Evolutionary conservation across 2,888 invertebrate genomes (phyloP), one percentile per base, ranked within the genome.

Genomic region (Drosophila kokeensis): DNA sequence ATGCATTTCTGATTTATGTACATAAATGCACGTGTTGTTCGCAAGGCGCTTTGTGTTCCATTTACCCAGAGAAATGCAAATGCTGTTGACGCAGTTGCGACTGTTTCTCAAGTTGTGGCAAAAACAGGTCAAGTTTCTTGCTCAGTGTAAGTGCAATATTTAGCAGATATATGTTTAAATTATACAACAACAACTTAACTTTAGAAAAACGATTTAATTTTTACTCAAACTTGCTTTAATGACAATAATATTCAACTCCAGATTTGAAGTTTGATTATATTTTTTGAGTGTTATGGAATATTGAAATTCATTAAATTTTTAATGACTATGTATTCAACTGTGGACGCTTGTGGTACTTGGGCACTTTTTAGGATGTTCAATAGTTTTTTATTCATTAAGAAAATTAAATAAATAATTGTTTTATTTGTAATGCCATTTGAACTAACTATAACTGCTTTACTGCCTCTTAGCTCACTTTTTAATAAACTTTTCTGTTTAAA

Each of bases 11-110:
- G 85, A 77, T 77, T 77, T 73, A 71, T 77, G 71, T 82, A 61
- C 58, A 74, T 36, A 69, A 54, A 61, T 66, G 40, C 63, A 71
- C 52, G 63, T 66, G 75, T 59, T 65, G 57, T 38, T 65, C 50
- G 66, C 34, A 11, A 27, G 54, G 29, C 64, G 69, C 69, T 70
- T 85, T 85, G 68, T 85, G 86, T 64, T 68, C 76, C 86, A 82
- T 79, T 82, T 85, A 85, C 86, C 80, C 70, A 85, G 81, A 79
- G 83, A 82, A 82, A 79, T 74, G 83, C 70, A 79, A 82, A 79
- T 82, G 62, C 72, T 68, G 59, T 63, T 63, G 75, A 55, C 58
- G 67, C 84, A 63, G 40, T 64, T 63, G 71, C 77, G 59, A 66
- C 59, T 66, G 76, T 62, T 72, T 73, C 6, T 69, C 58, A 73